Percentiles rank a stretch among this genome's conserved stretches.
phyloP scores from a whole-genome alignment of 1,140 invertebrate genomes.

The Druon quercuslanigerum region DNA sequence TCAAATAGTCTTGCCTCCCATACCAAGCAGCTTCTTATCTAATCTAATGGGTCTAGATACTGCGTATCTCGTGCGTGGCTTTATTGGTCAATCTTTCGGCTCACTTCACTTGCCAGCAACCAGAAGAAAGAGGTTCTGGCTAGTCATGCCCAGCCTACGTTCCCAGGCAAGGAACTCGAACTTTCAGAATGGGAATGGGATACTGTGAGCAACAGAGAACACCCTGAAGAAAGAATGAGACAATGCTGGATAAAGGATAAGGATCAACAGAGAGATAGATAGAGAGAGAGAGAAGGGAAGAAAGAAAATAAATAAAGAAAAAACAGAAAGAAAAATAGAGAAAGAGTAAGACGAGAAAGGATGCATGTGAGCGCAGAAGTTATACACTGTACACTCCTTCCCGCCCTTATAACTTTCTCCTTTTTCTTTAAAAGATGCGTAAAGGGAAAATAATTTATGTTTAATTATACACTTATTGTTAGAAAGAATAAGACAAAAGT shows the following conservation, averaged over 20 bases:
- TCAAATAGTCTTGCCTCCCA: too few relatives aligned
- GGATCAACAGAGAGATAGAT: slow-evolving; percentile 27
- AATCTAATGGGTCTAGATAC: slow-evolving; percentile 39
- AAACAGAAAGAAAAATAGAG: neutral
- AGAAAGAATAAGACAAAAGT: too few relatives aligned
- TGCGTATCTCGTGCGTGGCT: slow-evolving; percentile 44
- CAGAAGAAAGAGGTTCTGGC: slow-evolving; percentile 43
- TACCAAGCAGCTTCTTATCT: too few relatives aligned
- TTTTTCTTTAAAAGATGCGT: too few relatives aligned
- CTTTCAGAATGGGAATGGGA: slow-evolving; percentile 48
- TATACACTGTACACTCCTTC: neutral
- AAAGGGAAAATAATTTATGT: too few relatives aligned
- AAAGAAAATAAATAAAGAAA: slow-evolving; percentile 32
- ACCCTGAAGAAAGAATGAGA: slow-evolving; percentile 34
- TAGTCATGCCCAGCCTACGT: slow-evolving; percentile 63
- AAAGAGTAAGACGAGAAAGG: slow-evolving; percentile 37
- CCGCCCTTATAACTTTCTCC: neutral
- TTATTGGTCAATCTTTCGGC: slow-evolving; percentile 45
- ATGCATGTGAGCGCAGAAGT: slow-evolving; percentile 38
- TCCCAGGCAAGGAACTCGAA: slow-evolving; percentile 64
- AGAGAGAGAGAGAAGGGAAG: slow-evolving; percentile 38
- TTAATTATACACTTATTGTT: too few relatives aligned
- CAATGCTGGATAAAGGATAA: slow-evolving; percentile 43
- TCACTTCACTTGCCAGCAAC: slow-evolving; percentile 34
- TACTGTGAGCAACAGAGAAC: slow-evolving; percentile 38